Conservation (phyloP, 2,113 vertebrate genomes). For the Euleptes europaea region DNA sequence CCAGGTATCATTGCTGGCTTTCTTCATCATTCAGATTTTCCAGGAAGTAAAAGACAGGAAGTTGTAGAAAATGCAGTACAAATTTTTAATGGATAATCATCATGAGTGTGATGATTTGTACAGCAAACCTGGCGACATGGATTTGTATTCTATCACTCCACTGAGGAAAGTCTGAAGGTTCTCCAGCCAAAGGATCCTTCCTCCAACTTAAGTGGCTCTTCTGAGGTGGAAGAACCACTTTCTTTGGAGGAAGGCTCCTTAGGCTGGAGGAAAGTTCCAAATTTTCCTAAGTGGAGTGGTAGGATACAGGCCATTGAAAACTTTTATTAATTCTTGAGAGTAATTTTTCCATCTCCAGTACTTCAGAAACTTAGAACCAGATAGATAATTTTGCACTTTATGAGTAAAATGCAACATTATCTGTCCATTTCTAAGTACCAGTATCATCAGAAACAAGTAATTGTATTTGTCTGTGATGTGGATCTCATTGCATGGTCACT, state of each 20-base stretch:
- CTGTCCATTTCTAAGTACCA: no score
- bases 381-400: not conserved
- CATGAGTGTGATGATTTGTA: not conserved
- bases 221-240: no score
- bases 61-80: not conserved
- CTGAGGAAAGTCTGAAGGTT: no score
- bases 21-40: slow-evolving; percentile 9
- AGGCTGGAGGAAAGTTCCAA: no score
- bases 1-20: slow-evolving; percentile 14
- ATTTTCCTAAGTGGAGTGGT: no score
- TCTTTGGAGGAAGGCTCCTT: no score
- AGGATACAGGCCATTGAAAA: not conserved
- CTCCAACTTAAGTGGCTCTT: no score
- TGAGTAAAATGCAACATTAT: no score
- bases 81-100: slow-evolving; percentile 13
- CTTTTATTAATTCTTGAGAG: not conserved
- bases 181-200: no score
- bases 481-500: not conserved
- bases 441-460: not conserved
- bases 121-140: slow-evolving; percentile 3
- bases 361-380: not conserved
- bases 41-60: not conserved
- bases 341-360: slow-evolving; percentile 2
- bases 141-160: no score
- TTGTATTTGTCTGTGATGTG: not conserved